These are phyloP conservation scores for Tetrapedia diversipes DNA, from an alignment of 2,888 invertebrate species.

Conservation along the genomic window DNA sequence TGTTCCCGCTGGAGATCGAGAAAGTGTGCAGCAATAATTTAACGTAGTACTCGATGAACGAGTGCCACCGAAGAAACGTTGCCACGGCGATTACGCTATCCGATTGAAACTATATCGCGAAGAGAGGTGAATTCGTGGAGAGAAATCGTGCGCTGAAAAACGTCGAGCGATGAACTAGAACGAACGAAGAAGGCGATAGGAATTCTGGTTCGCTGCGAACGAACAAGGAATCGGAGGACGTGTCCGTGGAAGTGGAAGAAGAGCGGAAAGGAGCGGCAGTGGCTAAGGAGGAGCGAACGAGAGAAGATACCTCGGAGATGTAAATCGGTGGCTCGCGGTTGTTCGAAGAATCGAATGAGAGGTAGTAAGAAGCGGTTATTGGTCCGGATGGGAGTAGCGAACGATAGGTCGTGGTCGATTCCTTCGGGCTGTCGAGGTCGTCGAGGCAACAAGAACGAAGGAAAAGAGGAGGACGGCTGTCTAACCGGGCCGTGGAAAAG, in stretches of 20 bases:
- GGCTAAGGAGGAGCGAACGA: not conserved
- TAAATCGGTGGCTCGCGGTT: conserved; percentile 35
- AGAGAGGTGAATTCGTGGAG: not conserved
- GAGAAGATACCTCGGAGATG: conserved; percentile 20
- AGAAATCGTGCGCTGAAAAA: conserved; percentile 27
- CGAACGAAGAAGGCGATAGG: conserved; percentile 11
- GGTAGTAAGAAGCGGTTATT: conserved; percentile 26
- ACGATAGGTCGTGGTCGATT: conserved; percentile 32
- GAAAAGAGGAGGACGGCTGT: conserved; percentile 26
- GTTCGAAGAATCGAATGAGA: conserved; percentile 51
- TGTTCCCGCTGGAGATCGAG: conserved; percentile 3
- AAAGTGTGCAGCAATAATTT: conserved; percentile 21
- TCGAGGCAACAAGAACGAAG: conserved; percentile 31
- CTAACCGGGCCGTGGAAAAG: conserved; percentile 40
- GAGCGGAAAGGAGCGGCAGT: not conserved
- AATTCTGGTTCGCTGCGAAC: conserved; percentile 28
- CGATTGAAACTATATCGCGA: not conserved
- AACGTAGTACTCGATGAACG: conserved; percentile 19
- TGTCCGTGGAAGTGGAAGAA: not conserved
- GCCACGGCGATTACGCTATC: conserved; percentile 3
- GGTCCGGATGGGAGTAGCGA: conserved; percentile 64
- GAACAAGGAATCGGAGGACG: conserved; percentile 2
- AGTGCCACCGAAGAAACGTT: conserved; percentile 14
- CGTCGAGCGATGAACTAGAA: conserved; percentile 23
- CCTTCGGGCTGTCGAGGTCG: conserved; percentile 40